phyloP scores from a whole-genome alignment of 2,113 vertebrate species.

The Pseudonaja textilis region DNA sequence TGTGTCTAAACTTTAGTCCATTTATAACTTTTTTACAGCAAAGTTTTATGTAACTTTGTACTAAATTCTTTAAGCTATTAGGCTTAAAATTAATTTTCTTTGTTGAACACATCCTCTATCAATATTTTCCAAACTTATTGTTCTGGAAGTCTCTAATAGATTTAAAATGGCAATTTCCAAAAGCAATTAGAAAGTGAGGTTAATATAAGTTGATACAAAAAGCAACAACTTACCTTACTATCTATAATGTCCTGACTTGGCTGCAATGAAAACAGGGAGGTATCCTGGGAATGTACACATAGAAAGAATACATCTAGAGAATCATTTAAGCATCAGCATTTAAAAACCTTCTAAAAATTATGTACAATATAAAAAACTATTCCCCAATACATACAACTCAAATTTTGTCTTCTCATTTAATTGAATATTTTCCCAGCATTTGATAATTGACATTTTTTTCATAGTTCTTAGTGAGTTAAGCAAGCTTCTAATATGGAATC shows the following conservation, averaged over 20 bases:
- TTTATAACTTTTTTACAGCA: background rate
- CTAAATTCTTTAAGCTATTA: background rate
- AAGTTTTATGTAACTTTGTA: background rate
- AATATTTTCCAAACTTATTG: background rate
- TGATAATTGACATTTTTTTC: background rate
- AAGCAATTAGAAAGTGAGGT: background rate
- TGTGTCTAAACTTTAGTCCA: background rate
- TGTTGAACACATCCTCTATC: background rate
- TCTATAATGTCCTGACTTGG: constrained; percentile 71
- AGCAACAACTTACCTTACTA: constrained; percentile 78
- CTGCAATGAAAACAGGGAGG: constrained; percentile 76
- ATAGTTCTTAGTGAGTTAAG: background rate
- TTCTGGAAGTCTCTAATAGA: background rate
- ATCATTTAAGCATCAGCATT: background rate
- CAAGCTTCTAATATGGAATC: background rate
- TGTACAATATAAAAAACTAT: background rate
- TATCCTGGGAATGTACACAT: constrained; percentile 65
- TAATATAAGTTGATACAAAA: constrained; percentile 18
- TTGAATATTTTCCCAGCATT: background rate
- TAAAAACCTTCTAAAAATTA: background rate
- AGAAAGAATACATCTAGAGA: background rate
- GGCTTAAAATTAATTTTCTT: background rate
- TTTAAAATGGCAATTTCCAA: background rate
- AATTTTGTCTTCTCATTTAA: background rate
- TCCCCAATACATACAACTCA: background rate